These are phyloP conservation scores for Sprattus sprattus DNA, from an alignment of 2,113 vertebrate genomes.

Conservation along the genomic window DNA sequence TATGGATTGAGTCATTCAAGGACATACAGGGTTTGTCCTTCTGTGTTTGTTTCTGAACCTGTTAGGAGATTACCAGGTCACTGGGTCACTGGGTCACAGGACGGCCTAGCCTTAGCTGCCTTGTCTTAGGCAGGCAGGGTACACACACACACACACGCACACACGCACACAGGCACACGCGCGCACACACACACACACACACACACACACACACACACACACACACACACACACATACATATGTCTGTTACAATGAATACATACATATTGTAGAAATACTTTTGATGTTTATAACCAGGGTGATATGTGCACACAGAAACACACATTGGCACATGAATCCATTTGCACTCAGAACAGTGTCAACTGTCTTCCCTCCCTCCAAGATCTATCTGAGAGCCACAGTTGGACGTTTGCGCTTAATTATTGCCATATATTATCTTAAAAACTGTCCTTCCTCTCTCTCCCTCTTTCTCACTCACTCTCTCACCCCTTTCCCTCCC, in stretches of 20 bases:
- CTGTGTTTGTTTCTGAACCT: neutral
- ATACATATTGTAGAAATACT: neutral
- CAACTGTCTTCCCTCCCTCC: neutral
- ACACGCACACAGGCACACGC: too few relatives aligned
- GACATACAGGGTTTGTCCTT: neutral
- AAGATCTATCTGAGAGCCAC: neutral
- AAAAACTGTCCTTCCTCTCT: neutral
- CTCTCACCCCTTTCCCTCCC: neutral
- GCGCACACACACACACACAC: constrained; percentile 1
- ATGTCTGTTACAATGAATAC: neutral
- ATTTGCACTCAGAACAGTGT: neutral
- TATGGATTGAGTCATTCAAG: neutral
- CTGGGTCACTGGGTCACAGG: neutral
- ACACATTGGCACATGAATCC: neutral
- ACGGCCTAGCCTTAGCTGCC: neutral
- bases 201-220: neutral
- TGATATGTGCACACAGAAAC: neutral
- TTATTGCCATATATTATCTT: neutral
- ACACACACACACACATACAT: neutral
- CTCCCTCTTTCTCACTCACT: neutral
- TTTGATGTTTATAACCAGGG: too few relatives aligned
- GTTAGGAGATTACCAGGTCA: constrained; percentile 16
- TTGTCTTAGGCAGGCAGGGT: neutral
- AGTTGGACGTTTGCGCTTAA: neutral
- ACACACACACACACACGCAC: neutral